Conservation (phyloP, 2,113 vertebrate species). For the Tympanuchus pallidicinctus region DNA sequence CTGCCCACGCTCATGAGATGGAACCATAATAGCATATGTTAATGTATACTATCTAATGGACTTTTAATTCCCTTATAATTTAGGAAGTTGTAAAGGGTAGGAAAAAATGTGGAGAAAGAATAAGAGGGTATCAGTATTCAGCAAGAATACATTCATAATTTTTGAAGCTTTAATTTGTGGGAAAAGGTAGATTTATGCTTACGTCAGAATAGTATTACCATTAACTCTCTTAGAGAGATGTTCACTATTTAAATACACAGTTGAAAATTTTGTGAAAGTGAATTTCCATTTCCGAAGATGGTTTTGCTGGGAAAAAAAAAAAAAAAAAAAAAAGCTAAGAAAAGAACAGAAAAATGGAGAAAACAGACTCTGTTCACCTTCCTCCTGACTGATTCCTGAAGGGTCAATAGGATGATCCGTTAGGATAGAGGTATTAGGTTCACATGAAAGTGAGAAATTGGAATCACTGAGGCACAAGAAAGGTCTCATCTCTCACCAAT, state of each 20-base stretch:
- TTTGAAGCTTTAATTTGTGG: constrained; percentile 52
- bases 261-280: not conserved
- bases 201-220: not conserved
- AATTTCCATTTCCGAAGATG: not conserved
- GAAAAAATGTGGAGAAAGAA: constrained; percentile 34
- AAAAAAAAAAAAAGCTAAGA: not conserved
- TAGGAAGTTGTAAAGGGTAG: constrained; percentile 55
- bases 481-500: not conserved
- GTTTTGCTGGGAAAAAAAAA: not conserved
- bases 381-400: not conserved
- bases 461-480: not conserved
- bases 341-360: not conserved
- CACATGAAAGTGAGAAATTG: not conserved
- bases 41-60: constrained; percentile 52
- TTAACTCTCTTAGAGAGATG: not conserved
- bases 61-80: constrained; percentile 69
- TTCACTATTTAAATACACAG: not conserved
- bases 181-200: constrained; percentile 2
- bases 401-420: not conserved
- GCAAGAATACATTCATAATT: constrained; percentile 42
- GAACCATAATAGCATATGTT: constrained; percentile 40
- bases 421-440: not conserved
- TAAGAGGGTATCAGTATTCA: constrained; percentile 31
- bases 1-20: constrained; percentile 15
- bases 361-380: not conserved